Evolutionary conservation across 1,140 invertebrate species (phyloP), one percentile per base, ranked within the genome.

Genomic region (Apis laboriosa): DNA sequence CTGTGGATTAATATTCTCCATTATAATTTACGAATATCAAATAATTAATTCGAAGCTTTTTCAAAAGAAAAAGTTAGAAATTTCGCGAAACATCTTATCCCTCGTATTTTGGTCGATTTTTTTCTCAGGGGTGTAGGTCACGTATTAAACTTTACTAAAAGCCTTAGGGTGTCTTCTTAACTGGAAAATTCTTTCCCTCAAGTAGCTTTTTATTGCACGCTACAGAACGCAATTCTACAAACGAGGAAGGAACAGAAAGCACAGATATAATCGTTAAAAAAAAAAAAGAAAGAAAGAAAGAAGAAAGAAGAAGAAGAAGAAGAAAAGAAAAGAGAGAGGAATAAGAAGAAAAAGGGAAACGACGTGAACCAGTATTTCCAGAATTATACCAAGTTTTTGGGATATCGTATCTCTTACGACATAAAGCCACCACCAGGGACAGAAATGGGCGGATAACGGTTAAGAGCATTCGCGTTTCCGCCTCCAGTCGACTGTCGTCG

Each of bases 141-240:
- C 80, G 86, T 87, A 87, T 28, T n/a, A 28, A 61, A 83, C 79
- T 63, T 88, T 85, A 70, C 60, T 76, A 19, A 70, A 77, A 86
- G 83, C 73, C 68, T 86, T 79, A 87, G 58, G 24, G 55, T 28
- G 21, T 67, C 53, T 53, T 67, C 60, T 21, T 61, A 56, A 66
- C 61, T 21, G 28, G 43, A 60, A 83, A 63, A 51, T 43, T 71
- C 79, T 64, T 70, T 60, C 71, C 28, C 80, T 49, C 74, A 21
- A 71, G 66, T 43, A 58, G 34, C 24, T 53, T 28, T 51, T 55
- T 58, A 55, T 64, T 17, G n/a, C 49, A 43, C 34, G 55, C 55
- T 8, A 43, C 17, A n/a, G 34, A 34, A 76, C 28, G 64, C 67
- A 84, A 87, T 84, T 86, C 49, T 53, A 8, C 70, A 24, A 77